A percentile compares a stretch with the other conserved stretches of the same genome.
Evolutionary conservation across 2,113 vertebrate species (phyloP).

Genomic region (Bombycilla garrulus): DNA sequence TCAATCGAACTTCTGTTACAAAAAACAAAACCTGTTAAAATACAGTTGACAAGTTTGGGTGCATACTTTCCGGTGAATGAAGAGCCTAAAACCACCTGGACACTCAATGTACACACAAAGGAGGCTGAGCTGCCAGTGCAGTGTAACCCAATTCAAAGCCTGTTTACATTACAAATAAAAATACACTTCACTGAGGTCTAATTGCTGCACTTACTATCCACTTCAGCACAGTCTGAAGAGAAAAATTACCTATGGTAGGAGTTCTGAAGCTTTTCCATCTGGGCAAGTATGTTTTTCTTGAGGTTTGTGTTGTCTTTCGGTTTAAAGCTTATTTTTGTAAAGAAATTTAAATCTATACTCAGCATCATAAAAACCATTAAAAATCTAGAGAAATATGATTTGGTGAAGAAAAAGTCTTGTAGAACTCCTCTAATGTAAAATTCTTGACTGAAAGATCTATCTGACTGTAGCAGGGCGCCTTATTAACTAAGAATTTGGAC

Average conservation of each 20-base stretch:
- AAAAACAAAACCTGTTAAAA: background rate
- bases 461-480: too few relatives aligned
- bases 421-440: background rate
- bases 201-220: background rate
- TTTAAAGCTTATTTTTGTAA: slow-evolving; percentile 1
- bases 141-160: background rate
- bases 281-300: background rate
- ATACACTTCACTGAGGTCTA: background rate
- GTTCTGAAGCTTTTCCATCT: background rate
- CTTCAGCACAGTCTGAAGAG: background rate
- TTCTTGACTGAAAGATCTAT: background rate
- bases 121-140: background rate
- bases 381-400: background rate
- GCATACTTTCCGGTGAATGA: background rate
- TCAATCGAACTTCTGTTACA: background rate
- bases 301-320: background rate
- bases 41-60: background rate
- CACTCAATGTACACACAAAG: background rate
- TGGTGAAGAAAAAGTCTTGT: background rate
- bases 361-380: background rate
- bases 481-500: too few relatives aligned
- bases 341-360: background rate
- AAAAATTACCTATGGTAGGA: background rate
- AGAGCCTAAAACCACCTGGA: background rate
- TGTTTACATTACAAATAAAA: background rate